A percentile compares a stretch with the other conserved stretches of the same genome.
These are phyloP conservation scores for Thripadectes ignobilis DNA, from an alignment of 2,797 vertebrate genomes.

Conservation along the genomic window DNA sequence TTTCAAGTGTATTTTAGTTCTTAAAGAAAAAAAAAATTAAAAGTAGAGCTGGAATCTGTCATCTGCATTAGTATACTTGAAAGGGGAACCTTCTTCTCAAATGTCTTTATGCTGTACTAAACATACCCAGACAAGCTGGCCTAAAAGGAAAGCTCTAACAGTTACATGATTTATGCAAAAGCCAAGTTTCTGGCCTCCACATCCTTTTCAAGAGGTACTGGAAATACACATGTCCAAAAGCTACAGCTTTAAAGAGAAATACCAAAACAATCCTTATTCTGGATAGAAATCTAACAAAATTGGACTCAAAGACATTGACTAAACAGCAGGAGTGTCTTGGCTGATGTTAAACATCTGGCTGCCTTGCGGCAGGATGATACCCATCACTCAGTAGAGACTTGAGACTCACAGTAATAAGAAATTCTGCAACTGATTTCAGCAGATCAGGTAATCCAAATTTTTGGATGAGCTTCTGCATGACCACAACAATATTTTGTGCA, in stretches of 20 bases:
- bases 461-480: not conserved
- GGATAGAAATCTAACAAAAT: constrained; percentile 9
- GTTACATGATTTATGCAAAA: not conserved
- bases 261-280: not conserved
- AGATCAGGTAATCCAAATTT: not conserved
- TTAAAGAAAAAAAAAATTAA: not conserved
- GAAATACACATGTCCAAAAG: not conserved
- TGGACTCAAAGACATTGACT: not conserved
- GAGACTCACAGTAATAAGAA: not conserved
- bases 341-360: not conserved
- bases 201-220: not conserved
- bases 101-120: not conserved
- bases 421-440: not conserved
- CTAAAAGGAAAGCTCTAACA: not conserved
- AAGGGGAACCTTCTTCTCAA: not conserved
- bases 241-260: constrained; percentile 9
- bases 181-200: constrained; percentile 9
- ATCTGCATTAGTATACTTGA: not conserved
- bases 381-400: not conserved
- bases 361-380: not conserved
- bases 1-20: not conserved
- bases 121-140: not conserved
- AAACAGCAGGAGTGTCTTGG: not conserved
- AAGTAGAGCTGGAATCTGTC: not conserved
- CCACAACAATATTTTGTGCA: not conserved